Percentiles rank a stretch among this genome's conserved stretches.
Evolutionary conservation across 2,888 invertebrate genomes (phyloP).

Genomic region (Scaptodrosophila latifasciaeformis): DNA sequence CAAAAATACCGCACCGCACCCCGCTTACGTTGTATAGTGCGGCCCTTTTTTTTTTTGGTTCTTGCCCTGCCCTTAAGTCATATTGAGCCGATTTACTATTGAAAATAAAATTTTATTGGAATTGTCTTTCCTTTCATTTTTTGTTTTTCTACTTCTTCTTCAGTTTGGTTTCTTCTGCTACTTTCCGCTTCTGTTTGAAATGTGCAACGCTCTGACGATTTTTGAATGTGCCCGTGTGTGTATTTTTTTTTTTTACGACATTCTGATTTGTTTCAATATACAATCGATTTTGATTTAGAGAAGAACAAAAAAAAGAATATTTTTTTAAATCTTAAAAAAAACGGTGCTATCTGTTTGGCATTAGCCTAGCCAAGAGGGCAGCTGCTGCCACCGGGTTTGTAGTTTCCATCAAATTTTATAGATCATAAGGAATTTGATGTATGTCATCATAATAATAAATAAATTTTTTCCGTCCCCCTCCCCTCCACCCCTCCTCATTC

Average conservation of each 20-base stretch:
- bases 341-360: no score
- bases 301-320: not conserved
- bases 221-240: slow-evolving; percentile 52
- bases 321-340: not conserved
- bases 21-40: no score
- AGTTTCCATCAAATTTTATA: slow-evolving; percentile 28
- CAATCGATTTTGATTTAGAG: slow-evolving; percentile 26
- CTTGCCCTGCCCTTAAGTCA: slow-evolving; percentile 28
- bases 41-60: no score
- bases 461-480: slow-evolving; percentile 35
- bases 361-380: no score
- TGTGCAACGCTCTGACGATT: slow-evolving; percentile 57
- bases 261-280: slow-evolving; percentile 31
- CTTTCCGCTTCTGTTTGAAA: slow-evolving; percentile 10
- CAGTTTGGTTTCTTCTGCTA: slow-evolving; percentile 15
- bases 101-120: slow-evolving; percentile 69
- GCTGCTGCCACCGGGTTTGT: slow-evolving; percentile 8
- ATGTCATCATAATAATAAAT: slow-evolving; percentile 43
- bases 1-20: no score
- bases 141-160: slow-evolving; percentile 12
- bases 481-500: slow-evolving; percentile 20
- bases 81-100: slow-evolving; percentile 69
- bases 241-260: slow-evolving; percentile 59
- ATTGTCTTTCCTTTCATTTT: slow-evolving; percentile 30
- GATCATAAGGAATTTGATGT: slow-evolving; percentile 29